Evolutionary conservation across 37 sponge, comb jelly and placozoan species (phyloP).

Genomic region (Tethya wilhelma): DNA sequence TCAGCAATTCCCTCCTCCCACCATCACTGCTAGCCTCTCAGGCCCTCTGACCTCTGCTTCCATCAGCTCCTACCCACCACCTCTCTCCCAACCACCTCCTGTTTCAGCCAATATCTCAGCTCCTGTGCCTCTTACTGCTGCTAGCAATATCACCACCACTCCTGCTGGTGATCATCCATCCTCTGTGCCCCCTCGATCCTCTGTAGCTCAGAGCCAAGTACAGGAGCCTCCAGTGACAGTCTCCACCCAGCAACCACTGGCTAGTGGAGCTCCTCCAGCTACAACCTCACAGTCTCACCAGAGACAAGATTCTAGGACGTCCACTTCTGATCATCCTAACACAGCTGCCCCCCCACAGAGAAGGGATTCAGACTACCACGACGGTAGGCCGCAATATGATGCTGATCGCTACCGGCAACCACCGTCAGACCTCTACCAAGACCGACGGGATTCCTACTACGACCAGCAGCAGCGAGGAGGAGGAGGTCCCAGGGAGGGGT

Average conservation of each 20-base stretch:
- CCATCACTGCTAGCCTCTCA: too few relatives aligned
- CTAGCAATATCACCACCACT: neutral
- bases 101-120: neutral
- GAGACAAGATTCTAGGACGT: neutral
- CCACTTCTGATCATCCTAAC: neutral
- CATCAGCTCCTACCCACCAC: too few relatives aligned
- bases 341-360: neutral
- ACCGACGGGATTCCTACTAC: neutral
- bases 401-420: neutral
- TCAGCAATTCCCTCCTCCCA: too few relatives aligned
- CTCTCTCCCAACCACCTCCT: slow-evolving; percentile 1
- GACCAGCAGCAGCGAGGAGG: too few relatives aligned
- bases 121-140: neutral
- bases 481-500: too few relatives aligned
- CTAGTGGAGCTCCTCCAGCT: too few relatives aligned
- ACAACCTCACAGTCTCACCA: neutral
- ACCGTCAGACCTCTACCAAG: neutral
- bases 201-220: neutral
- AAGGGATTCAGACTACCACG: neutral
- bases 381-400: neutral
- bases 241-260: neutral
- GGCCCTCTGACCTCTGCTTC: too few relatives aligned
- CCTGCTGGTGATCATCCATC: neutral
- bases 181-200: neutral
- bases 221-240: neutral